Evolutionary conservation across 2,797 vertebrate genomes (phyloP).

Genomic region (Myiothlypis coronata): DNA sequence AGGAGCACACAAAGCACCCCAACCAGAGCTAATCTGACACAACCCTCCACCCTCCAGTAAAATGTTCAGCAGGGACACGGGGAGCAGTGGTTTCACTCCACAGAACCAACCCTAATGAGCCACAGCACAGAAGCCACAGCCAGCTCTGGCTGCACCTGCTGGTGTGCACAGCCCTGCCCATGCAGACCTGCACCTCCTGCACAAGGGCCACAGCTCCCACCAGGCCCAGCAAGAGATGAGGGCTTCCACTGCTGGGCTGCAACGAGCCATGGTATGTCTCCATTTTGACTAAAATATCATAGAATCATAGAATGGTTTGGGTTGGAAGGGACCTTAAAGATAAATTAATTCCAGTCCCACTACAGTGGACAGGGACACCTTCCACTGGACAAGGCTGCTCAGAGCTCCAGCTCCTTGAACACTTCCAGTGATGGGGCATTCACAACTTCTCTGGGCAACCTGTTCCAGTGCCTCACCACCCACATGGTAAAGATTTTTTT

Average conservation of each 20-base stretch:
- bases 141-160: neutral
- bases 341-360: neutral
- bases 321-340: neutral
- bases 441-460: neutral
- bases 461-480: neutral
- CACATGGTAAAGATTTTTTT: neutral
- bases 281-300: neutral
- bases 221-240: neutral
- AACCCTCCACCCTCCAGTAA: neutral
- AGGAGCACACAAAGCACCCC: neutral
- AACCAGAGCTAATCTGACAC: neutral
- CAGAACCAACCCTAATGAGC: neutral
- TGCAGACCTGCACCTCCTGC: neutral
- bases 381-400: neutral
- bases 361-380: neutral
- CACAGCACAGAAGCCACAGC: rapidly evolving
- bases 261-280: rapidly evolving
- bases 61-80: neutral
- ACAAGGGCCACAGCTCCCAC: neutral
- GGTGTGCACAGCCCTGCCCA: rapidly evolving
- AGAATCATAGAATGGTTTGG: neutral
- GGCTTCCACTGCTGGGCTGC: neutral
- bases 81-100: neutral
- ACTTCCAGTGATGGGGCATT: neutral
- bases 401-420: neutral